Evolutionary conservation across 2,113 vertebrate genomes (phyloP).

Genomic region (Ptychochromis oligacanthus): DNA sequence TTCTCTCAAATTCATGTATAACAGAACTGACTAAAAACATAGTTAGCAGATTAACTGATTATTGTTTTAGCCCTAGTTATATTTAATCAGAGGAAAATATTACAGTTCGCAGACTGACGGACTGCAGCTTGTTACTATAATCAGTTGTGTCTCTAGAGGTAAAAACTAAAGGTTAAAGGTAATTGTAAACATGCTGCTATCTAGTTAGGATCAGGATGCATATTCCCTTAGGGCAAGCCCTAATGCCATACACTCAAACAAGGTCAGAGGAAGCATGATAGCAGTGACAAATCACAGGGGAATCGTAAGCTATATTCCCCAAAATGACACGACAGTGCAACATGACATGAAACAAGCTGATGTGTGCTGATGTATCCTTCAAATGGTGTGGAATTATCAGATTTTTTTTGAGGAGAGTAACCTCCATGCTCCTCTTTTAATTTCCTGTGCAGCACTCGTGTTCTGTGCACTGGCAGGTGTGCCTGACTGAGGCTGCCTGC

Average conservation of each 20-base stretch:
- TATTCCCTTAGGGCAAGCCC: conserved; percentile 67
- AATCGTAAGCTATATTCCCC: conserved; percentile 52
- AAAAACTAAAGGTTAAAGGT: conserved; percentile 71
- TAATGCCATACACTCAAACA: conserved; percentile 61
- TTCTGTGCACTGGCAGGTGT: conserved; percentile 49
- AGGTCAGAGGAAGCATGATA: conserved; percentile 66
- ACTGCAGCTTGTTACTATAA: conserved; percentile 34
- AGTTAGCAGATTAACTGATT: background rate
- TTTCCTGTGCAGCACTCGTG: conserved; percentile 40
- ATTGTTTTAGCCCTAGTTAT: background rate
- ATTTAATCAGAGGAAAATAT: conserved; percentile 14
- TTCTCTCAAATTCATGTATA: background rate
- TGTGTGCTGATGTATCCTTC: conserved; percentile 27
- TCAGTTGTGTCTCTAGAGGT: conserved; percentile 60
- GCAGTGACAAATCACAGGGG: conserved; percentile 68
- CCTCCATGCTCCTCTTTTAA: conserved; percentile 60
- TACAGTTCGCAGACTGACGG: background rate
- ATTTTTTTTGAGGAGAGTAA: conserved; percentile 25
- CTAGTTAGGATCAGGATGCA: conserved; percentile 60
- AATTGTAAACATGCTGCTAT: conserved; percentile 69
- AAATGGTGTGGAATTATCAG: conserved; percentile 43
- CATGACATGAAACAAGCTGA: conserved; percentile 55
- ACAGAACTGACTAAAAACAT: background rate
- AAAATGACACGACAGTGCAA: conserved; percentile 41
- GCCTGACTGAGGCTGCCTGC: conserved; percentile 32